Percentiles rank a stretch among this genome's conserved stretches.
phyloP scores from a whole-genome alignment of 2,888 invertebrate species.

The Schrankia costaestrigalis region DNA sequence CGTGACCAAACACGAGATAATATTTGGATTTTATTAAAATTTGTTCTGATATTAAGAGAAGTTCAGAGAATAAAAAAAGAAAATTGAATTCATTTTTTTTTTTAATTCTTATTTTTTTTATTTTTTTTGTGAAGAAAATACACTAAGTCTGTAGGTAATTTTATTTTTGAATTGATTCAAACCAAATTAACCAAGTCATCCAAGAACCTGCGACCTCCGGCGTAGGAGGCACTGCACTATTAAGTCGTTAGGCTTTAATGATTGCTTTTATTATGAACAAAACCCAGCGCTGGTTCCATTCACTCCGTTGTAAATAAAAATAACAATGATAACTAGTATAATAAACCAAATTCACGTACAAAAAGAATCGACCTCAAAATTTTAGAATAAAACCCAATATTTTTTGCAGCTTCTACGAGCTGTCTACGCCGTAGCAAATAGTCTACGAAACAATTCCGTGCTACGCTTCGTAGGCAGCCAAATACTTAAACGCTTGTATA shows the following conservation, averaged over 20 bases:
- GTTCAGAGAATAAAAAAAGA: too few relatives aligned
- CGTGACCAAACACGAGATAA: conserved; percentile 29
- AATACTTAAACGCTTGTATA: conserved; percentile 25
- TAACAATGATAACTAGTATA: conserved; percentile 15
- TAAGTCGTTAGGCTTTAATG: too few relatives aligned
- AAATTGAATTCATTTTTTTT: too few relatives aligned
- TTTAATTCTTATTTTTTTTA: too few relatives aligned
- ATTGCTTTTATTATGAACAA: too few relatives aligned
- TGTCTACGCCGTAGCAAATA: conserved; percentile 15
- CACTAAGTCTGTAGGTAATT: too few relatives aligned
- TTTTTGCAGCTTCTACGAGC: conserved; percentile 17
- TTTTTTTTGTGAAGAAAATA: too few relatives aligned
- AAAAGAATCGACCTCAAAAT: conserved; percentile 13
- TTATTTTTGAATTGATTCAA: too few relatives aligned
- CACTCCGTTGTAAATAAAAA: too few relatives aligned
- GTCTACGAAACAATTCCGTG: conserved; percentile 29
- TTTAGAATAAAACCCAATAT: conserved; percentile 23
- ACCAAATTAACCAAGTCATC: too few relatives aligned
- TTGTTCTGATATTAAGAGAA: too few relatives aligned
- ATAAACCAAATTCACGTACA: conserved; percentile 9
- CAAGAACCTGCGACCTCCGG: background rate
- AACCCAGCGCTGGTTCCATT: too few relatives aligned
- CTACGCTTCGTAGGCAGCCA: conserved; percentile 23
- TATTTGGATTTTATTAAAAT: conserved; percentile 30
- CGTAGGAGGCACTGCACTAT: background rate